Conservation (phyloP, 2,113 vertebrate genomes). For the Plecotus auritus region DNA sequence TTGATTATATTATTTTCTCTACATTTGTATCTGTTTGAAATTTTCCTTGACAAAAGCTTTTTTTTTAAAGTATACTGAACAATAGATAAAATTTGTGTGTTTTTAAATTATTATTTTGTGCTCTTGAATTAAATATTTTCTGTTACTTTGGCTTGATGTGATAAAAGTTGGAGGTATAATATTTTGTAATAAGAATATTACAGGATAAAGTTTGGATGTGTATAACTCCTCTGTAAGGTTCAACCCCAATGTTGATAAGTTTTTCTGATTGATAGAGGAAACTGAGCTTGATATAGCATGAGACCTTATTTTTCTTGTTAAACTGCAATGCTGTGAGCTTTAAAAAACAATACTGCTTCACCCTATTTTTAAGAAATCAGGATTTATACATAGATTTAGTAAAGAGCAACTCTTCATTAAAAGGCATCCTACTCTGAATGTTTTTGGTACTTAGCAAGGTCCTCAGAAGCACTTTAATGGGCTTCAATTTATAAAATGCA, state of each 20-base stretch:
- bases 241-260: neutral
- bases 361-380: slow-evolving; percentile 25
- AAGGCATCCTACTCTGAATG: neutral
- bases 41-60: neutral
- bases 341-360: neutral
- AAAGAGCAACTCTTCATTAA: neutral
- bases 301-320: slow-evolving; percentile 13
- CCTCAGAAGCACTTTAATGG: neutral
- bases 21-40: neutral
- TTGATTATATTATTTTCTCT: neutral
- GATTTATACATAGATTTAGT: neutral
- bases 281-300: neutral
- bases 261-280: slow-evolving; percentile 1
- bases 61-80: neutral
- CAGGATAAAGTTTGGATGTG: neutral
- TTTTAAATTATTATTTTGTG: slow-evolving; percentile 18
- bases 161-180: slow-evolving; percentile 18
- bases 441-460: neutral
- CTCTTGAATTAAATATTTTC: slow-evolving; percentile 26
- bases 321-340: neutral
- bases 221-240: neutral
- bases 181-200: slow-evolving; percentile 13
- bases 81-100: neutral
- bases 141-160: neutral
- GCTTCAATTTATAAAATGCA: neutral